A percentile compares a stretch with the other conserved stretches of the same genome.
These are phyloP conservation scores for Xanthorhoe spadicearia DNA, from an alignment of 2,888 invertebrate genomes.

Conservation along the genomic window DNA sequence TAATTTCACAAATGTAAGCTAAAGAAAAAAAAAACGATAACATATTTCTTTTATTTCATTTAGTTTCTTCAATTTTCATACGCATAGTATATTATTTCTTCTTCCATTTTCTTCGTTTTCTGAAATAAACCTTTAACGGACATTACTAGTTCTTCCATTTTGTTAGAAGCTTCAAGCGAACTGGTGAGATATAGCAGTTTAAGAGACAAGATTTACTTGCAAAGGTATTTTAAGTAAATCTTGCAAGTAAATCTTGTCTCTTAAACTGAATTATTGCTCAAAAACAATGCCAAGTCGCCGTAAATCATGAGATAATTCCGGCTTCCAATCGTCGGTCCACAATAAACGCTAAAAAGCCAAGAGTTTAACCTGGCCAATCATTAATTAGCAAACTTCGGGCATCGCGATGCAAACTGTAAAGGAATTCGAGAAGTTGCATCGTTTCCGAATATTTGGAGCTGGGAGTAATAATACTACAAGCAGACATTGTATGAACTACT, in stretches of 20 bases:
- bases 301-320: constrained; percentile 1
- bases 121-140: too few species aligned
- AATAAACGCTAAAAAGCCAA: constrained; percentile 49
- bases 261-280: not conserved
- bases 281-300: not conserved
- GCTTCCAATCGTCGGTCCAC: constrained; percentile 29
- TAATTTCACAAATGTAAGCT: too few species aligned
- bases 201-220: too few species aligned
- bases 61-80: too few species aligned
- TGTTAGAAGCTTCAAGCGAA: not conserved
- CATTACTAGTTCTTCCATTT: too few species aligned
- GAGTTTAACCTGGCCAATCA: constrained; percentile 50
- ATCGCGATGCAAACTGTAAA: constrained; percentile 51
- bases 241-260: not conserved
- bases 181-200: too few species aligned
- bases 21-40: too few species aligned
- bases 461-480: not conserved
- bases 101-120: too few species aligned
- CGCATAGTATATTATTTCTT: too few species aligned
- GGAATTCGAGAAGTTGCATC: constrained; percentile 54
- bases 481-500: constrained; percentile 5
- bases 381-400: constrained; percentile 62
- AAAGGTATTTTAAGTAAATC: too few species aligned
- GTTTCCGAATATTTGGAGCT: constrained; percentile 41
- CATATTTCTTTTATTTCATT: too few species aligned